A percentile compares a stretch with the other conserved stretches of the same genome.
phyloP scores from a whole-genome alignment of 1,140 invertebrate genomes.

The Drosophila carrolli region DNA sequence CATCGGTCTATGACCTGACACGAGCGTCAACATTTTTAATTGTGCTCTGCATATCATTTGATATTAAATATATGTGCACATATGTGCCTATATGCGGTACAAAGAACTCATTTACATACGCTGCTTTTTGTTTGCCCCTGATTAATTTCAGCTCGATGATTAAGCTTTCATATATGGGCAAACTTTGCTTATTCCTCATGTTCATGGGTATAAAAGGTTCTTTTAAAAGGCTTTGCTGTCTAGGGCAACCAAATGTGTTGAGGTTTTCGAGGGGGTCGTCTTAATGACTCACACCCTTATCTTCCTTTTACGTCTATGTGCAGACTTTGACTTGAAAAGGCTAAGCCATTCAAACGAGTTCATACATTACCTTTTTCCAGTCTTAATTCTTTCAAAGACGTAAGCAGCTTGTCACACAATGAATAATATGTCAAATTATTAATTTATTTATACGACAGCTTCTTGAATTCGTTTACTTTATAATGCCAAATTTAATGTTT shows the following conservation, averaged over 20 bases:
- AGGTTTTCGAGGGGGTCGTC: slow-evolving; percentile 9
- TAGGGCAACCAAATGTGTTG: slow-evolving; percentile 24
- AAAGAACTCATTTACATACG: slow-evolving; percentile 25
- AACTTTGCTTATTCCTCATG: slow-evolving; percentile 11
- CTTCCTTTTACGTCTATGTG: neutral
- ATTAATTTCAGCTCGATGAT: slow-evolving; percentile 52
- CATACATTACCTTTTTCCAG: slow-evolving; percentile 2
- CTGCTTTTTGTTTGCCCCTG: slow-evolving; percentile 27
- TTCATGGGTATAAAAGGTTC: slow-evolving; percentile 3
- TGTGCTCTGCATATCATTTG: slow-evolving; percentile 72
- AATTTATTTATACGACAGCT: neutral
- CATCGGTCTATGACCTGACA: slow-evolving; percentile 56
- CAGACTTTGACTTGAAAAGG: slow-evolving; percentile 6
- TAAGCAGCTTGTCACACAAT: slow-evolving; percentile 4
- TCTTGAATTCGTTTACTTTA: neutral
- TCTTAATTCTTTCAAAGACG: slow-evolving; percentile 4
- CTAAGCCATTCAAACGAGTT: slow-evolving; percentile 7
- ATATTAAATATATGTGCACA: slow-evolving; percentile 51
- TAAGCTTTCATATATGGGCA: slow-evolving; percentile 49
- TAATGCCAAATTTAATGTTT: neutral
- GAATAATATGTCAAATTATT: slow-evolving; percentile 9
- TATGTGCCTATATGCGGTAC: neutral
- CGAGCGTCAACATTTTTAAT: slow-evolving; percentile 68
- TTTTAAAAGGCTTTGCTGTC: slow-evolving; percentile 25
- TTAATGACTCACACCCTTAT: slow-evolving; percentile 20